Conservation (phyloP, 2,797 vertebrate genomes). For the Rhabdomys pumilio region DNA sequence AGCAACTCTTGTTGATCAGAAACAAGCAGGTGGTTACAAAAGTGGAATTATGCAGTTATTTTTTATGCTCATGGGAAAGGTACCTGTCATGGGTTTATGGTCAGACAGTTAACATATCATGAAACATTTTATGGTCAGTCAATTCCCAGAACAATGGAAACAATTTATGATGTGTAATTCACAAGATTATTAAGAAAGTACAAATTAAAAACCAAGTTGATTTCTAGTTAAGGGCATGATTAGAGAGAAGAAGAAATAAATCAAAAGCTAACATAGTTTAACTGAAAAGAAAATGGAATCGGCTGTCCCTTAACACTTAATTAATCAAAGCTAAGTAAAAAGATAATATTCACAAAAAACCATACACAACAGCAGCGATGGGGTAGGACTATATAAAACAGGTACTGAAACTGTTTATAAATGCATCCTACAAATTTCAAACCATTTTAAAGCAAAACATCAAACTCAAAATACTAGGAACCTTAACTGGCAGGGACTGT, state of each 20-base stretch:
- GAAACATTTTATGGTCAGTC: not conserved
- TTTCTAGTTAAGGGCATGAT: not conserved
- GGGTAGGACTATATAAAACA: not conserved
- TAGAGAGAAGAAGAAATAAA: not conserved
- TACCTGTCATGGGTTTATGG: not conserved
- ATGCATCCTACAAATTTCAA: not conserved
- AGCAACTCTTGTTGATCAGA: not conserved
- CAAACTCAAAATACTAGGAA: not conserved
- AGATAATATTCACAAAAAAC: not conserved
- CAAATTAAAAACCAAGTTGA: not conserved
- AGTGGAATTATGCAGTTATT: not conserved
- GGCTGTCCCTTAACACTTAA: not conserved
- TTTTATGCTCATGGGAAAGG: not conserved
- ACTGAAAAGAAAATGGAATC: not conserved
- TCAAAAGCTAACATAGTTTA: not conserved
- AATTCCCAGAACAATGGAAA: not conserved
- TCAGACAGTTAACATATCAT: not conserved
- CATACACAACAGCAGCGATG: not conserved
- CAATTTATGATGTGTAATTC: not conserved
- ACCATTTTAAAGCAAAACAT: constrained; percentile 20
- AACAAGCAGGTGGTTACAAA: not conserved
- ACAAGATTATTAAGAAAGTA: not conserved
- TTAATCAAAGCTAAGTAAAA: not conserved
- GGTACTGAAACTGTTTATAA: not conserved
- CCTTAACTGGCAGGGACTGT: not conserved